Evolutionary conservation across 2,797 vertebrate species (phyloP), one percentile per base, ranked within the genome.

Genomic region (Centropyge bicolor): DNA sequence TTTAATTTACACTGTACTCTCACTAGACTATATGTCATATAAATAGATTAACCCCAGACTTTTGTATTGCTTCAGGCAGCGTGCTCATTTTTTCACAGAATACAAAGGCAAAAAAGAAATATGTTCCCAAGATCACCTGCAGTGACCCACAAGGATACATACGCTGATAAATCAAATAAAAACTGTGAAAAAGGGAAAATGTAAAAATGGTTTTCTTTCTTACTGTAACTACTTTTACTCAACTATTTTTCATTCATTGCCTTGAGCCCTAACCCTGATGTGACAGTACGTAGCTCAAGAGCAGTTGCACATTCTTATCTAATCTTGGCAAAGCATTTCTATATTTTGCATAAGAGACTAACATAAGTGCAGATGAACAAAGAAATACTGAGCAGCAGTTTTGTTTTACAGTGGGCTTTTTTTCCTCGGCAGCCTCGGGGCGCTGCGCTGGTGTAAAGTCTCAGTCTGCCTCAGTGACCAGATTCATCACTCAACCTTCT

Each of bases 401-500:
- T 40, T n/a, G 16, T 31, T 57, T 73, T 22, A 64, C 64, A 31
- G 52, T 14, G 61, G 54, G 41, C 10, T 56, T 57, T n/a, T 65
- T 60, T 41, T 60, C 27, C 22, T 10, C 19, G 49, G 70, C 48
- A 63, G 59, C 68, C 46, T 48, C 6, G 36, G 77, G 35, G 72
- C 70, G 77, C 75, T 48, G 27, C 4, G 27, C 70, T 59, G 65
- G 41, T 48, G 38, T 74, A 27, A 71, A 66, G 40, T 82, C 73
- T 78, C 70, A 70, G 62, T 69, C 24, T 35, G 62, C 70, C 61
- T 86, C 62, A 38, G 19, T 60, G 81, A 74, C 35, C 46, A 70
- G 70, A 76, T 76, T 64, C 74, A 83, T 85, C 74, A 45, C 41
- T 85, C 73, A 49, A n/a, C 54, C 45, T 78, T 31, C 60, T n/a